These are phyloP conservation scores for Xenus cinereus DNA, from an alignment of 2,113 vertebrate genomes.

Conservation along the genomic window DNA sequence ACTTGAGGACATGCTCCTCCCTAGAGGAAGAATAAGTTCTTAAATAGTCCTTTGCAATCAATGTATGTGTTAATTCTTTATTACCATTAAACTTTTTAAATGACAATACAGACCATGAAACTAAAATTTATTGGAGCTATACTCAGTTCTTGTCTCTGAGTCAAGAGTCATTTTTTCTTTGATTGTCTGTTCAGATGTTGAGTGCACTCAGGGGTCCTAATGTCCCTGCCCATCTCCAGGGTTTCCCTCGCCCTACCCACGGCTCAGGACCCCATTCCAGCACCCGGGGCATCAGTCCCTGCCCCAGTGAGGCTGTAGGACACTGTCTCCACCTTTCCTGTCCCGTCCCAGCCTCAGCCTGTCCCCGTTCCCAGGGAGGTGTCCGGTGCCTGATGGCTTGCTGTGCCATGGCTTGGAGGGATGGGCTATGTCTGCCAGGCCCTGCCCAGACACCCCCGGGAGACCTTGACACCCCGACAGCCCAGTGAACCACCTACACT, in stretches of 20 bases:
- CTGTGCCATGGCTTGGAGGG: background rate
- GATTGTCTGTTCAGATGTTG: background rate
- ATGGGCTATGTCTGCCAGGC: fast-evolving
- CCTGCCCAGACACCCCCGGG: fast-evolving
- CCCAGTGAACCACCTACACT: background rate
- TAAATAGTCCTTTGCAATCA: background rate
- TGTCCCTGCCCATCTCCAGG: background rate
- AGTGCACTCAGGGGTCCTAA: fast-evolving
- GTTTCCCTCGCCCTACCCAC: fast-evolving
- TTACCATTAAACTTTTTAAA: background rate
- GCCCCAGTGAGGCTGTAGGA: background rate
- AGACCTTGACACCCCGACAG: background rate
- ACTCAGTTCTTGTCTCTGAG: background rate
- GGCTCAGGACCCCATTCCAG: background rate
- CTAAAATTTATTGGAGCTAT: background rate
- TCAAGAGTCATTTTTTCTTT: background rate
- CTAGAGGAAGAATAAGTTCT: background rate
- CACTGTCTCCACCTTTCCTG: background rate
- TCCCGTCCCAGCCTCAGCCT: background rate
- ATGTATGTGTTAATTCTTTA: background rate
- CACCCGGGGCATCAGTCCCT: fast-evolving
- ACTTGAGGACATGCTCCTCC: background rate
- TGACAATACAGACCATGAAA: background rate
- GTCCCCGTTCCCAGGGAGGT: background rate
- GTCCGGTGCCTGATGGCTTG: background rate